A percentile compares a stretch with the other conserved stretches of the same genome.
Conservation (phyloP, 2,888 invertebrate species). For the Rhimphoctona megacephalus region DNA sequence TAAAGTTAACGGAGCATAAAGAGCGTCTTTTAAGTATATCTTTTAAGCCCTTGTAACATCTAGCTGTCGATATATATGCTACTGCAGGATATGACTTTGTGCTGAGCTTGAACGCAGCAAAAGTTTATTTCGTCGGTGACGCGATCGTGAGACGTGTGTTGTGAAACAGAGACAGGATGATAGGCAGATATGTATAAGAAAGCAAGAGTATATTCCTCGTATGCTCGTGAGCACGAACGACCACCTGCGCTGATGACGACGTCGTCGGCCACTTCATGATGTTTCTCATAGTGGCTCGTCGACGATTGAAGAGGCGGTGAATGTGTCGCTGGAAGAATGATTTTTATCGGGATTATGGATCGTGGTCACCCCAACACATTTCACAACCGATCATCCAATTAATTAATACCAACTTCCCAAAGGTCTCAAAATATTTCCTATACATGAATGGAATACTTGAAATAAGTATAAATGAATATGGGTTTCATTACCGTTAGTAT, state of each 20-base stretch:
- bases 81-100: constrained; percentile 37
- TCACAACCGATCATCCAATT: constrained; percentile 7
- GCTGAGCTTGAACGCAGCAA: constrained; percentile 47
- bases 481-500: background rate
- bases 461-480: background rate
- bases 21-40: background rate
- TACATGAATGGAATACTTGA: background rate
- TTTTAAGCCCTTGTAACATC: constrained; percentile 15
- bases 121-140: constrained; percentile 63
- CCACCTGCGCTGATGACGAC: constrained; percentile 61
- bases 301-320: constrained; percentile 50
- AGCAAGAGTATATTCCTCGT: constrained; percentile 32
- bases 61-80: constrained; percentile 16
- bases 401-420: background rate
- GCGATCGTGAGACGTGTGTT: constrained; percentile 50
- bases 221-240: constrained; percentile 37
- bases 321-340: constrained; percentile 15
- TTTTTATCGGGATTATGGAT: constrained; percentile 19
- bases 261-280: constrained; percentile 47
- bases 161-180: constrained; percentile 41
- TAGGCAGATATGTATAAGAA: constrained; percentile 41
- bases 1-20: background rate
- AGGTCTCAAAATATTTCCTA: background rate
- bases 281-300: constrained; percentile 58
- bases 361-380: background rate